phyloP scores from a whole-genome alignment of 30 jellyfish, hydroid and myxozoan species.

The Pelagia noctiluca region DNA sequence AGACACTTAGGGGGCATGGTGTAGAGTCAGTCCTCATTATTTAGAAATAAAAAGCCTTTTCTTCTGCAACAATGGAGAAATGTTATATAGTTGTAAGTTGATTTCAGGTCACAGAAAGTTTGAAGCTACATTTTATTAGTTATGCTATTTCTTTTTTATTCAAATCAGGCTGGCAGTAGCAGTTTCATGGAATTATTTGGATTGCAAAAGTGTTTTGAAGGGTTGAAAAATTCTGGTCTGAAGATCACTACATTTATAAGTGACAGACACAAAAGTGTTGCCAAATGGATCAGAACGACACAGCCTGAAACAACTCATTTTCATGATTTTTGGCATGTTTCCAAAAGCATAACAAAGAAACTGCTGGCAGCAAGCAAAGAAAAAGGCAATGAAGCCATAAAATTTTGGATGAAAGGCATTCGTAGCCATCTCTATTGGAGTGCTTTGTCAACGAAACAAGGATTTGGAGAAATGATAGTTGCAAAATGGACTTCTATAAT shows the following conservation, averaged over 20 bases:
- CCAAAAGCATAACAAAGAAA: conserved; percentile 18
- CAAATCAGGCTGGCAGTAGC: conserved; percentile 32
- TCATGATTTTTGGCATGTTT: conserved; percentile 53
- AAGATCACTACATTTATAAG: neutral
- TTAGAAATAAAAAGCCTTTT: neutral
- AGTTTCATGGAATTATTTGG: neutral
- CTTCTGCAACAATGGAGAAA: neutral
- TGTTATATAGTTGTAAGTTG: neutral
- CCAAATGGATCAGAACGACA: conserved; percentile 31
- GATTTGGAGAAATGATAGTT: conserved; percentile 23
- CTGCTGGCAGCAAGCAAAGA: conserved; percentile 26
- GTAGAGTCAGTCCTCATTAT: neutral
- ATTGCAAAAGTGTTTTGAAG: neutral
- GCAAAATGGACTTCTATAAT: conserved; percentile 52
- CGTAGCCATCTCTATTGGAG: conserved; percentile 46
- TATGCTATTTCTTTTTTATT: neutral
- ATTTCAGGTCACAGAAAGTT: neutral
- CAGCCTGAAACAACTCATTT: conserved; percentile 22
- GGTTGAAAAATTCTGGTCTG: neutral
- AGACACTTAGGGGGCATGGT: neutral
- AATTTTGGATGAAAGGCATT: conserved; percentile 29
- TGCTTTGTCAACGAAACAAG: conserved; percentile 46
- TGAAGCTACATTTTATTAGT: too few relatives aligned
- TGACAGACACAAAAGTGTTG: conserved; percentile 42
- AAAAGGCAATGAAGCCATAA: conserved; percentile 16